Conservation (phyloP, 2,888 invertebrate genomes). For the Tipula unca region DNA sequence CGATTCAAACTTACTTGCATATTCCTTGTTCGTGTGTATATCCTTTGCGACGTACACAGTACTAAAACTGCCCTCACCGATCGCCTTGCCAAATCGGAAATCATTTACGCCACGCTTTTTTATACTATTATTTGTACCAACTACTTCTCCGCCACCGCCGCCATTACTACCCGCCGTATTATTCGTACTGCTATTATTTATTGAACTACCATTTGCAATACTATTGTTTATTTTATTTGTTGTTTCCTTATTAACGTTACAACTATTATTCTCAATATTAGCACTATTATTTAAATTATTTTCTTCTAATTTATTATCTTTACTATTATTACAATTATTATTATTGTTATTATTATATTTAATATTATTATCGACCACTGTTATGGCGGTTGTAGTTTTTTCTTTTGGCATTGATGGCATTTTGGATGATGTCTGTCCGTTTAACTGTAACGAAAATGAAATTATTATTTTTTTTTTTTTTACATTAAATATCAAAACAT, state of each 20-base stretch:
- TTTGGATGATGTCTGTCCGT: constrained; percentile 34
- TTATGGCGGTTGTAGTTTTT: constrained; percentile 36
- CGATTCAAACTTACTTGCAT: constrained; percentile 76
- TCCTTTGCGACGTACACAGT: constrained; percentile 92
- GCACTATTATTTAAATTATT: background rate
- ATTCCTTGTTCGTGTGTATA: constrained; percentile 79
- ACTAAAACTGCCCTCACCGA: constrained; percentile 97
- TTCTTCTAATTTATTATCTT: background rate
- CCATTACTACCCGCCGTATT: background rate
- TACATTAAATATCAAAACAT: background rate
- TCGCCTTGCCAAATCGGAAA: constrained; percentile 88
- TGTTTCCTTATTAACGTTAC: background rate
- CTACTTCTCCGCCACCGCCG: background rate
- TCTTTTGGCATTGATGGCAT: constrained; percentile 44
- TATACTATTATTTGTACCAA: background rate
- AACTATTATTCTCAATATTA: constrained; percentile 15
- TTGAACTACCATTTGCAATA: constrained; percentile 3
- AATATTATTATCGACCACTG: constrained; percentile 35
- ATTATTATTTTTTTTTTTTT: too few relatives aligned
- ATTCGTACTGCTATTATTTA: background rate
- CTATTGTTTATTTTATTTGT: constrained; percentile 16
- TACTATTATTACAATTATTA: constrained; percentile 28
- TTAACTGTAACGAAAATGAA: constrained; percentile 30
- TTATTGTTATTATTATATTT: constrained; percentile 33
- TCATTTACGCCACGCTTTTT: constrained; percentile 70